Evolutionary conservation across 2,888 invertebrate species (phyloP).

Genomic region (Alsophila aescularia): DNA sequence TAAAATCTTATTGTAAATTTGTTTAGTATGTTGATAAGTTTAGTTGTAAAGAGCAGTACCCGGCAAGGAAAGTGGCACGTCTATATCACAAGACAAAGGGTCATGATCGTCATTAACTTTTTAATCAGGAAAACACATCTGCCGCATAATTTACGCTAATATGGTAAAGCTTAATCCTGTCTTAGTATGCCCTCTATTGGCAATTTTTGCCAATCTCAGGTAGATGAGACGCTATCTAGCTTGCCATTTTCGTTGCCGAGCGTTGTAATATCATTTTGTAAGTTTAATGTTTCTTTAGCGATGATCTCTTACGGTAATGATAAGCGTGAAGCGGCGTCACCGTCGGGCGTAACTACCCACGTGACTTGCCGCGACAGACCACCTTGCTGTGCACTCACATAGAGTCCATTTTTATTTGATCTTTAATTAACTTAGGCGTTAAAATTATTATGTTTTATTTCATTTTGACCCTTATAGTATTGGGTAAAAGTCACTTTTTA

Average conservation of each 20-base stretch:
- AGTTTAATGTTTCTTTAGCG: constrained; percentile 76
- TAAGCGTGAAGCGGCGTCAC: constrained; percentile 57
- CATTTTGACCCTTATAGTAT: too few relatives aligned
- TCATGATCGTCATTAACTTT: neutral
- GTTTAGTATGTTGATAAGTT: constrained; percentile 77
- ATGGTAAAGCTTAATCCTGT: too few relatives aligned
- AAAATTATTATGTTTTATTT: neutral
- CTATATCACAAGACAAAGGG: neutral
- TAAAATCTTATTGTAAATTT: constrained; percentile 74
- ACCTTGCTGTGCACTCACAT: constrained; percentile 30
- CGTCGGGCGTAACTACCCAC: constrained; percentile 50
- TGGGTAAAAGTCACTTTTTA: too few relatives aligned
- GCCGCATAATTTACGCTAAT: neutral
- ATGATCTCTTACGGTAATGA: constrained; percentile 82
- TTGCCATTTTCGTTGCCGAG: constrained; percentile 12
- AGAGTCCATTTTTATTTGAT: constrained; percentile 8
- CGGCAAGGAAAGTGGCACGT: constrained; percentile 30
- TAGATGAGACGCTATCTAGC: neutral
- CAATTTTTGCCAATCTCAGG: neutral
- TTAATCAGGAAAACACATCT: too few relatives aligned
- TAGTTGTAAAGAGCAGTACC: constrained; percentile 61
- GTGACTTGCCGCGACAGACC: constrained; percentile 31
- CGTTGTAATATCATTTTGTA: constrained; percentile 73
- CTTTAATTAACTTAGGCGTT: neutral
- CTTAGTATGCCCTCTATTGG: neutral